phyloP scores from a whole-genome alignment of 2,888 invertebrate genomes.

The Agonopterix subpropinquella region DNA sequence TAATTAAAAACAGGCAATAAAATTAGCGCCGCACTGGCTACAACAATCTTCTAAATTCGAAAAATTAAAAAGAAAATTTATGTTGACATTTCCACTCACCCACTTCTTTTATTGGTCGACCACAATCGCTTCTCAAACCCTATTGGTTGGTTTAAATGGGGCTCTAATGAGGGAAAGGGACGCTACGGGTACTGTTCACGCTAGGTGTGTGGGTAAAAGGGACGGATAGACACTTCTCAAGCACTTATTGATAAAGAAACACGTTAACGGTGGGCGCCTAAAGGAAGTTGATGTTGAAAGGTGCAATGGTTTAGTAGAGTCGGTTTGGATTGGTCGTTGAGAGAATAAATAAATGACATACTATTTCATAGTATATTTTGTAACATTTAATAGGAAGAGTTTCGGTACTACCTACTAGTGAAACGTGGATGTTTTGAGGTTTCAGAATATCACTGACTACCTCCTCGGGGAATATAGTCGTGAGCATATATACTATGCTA shows the following conservation, averaged over 20 bases:
- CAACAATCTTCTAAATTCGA: slow-evolving; percentile 28
- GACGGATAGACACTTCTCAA: slow-evolving; percentile 68
- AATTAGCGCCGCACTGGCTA: slow-evolving; percentile 6
- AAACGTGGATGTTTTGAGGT: too few relatives aligned
- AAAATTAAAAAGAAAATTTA: slow-evolving; percentile 59
- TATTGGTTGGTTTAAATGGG: slow-evolving; percentile 66
- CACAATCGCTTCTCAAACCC: slow-evolving; percentile 37
- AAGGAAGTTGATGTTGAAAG: slow-evolving; percentile 47
- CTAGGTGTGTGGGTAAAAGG: slow-evolving; percentile 34
- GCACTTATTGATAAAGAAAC: slow-evolving; percentile 62
- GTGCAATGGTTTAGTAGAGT: slow-evolving; percentile 28
- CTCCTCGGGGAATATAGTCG: too few relatives aligned
- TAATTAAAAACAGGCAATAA: neutral
- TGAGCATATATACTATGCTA: too few relatives aligned
- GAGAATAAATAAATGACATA: too few relatives aligned
- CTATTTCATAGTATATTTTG: too few relatives aligned
- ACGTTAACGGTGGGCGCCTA: slow-evolving; percentile 52
- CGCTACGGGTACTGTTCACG: slow-evolving; percentile 26
- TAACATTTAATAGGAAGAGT: too few relatives aligned
- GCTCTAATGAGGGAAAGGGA: slow-evolving; percentile 55
- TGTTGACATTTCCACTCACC: slow-evolving; percentile 66
- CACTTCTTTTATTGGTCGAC: slow-evolving; percentile 68
- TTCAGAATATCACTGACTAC: too few relatives aligned
- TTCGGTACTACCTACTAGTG: too few relatives aligned
- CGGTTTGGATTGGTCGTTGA: slow-evolving; percentile 33